Conservation (phyloP, 2,888 invertebrate species). For the Branchellion lobata region DNA sequence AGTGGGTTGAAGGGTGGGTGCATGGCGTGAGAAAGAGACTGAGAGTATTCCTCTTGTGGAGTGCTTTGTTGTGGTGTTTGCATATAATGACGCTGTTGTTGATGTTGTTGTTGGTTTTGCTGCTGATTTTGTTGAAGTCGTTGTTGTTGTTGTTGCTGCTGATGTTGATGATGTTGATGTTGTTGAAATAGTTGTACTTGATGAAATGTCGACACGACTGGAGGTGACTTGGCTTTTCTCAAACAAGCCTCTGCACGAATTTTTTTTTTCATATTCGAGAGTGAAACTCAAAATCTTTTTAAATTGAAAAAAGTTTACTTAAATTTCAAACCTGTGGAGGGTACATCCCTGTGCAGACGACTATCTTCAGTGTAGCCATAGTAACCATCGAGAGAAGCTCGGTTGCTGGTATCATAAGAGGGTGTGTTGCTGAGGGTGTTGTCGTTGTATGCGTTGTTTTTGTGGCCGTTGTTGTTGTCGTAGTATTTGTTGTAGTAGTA, state of each 20-base stretch:
- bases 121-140: no score
- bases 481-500: not conserved
- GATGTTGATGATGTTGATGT: no score
- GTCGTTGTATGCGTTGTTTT: not conserved
- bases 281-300: no score
- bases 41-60: not conserved
- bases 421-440: not conserved
- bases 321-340: not conserved
- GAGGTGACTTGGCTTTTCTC: not conserved
- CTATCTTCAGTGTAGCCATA: not conserved
- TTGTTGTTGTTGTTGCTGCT: no score
- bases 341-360: not conserved
- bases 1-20: no score
- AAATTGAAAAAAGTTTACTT: no score
- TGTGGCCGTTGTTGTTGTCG: constrained; percentile 21
- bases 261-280: no score
- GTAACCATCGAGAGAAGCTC: not conserved
- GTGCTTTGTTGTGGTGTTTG: not conserved
- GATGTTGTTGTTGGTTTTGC: no score
- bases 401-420: not conserved
- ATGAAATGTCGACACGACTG: not conserved
- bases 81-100: not conserved
- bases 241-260: not conserved
- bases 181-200: no score
- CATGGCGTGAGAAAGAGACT: no score